Conservation (phyloP, 1,140 invertebrate genomes). For the Meloidogyne exigua region DNA sequence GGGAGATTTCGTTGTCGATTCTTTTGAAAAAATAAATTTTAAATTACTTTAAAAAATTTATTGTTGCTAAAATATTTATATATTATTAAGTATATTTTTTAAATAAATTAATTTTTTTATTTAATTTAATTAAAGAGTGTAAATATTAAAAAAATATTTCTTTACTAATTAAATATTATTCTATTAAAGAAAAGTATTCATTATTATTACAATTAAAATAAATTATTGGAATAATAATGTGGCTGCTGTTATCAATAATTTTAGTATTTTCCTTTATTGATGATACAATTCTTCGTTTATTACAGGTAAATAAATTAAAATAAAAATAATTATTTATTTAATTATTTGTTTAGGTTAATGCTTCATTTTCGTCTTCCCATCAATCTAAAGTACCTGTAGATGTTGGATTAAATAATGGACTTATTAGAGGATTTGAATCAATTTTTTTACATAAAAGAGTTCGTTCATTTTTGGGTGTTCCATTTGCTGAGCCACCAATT, state of each 20-base stretch:
- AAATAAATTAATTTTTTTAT: too few relatives aligned
- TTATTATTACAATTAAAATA: too few relatives aligned
- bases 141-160: too few relatives aligned
- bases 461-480: conserved; percentile 59
- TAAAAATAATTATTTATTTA: not conserved
- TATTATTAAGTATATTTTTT: too few relatives aligned
- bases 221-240: not conserved
- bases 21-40: too few relatives aligned
- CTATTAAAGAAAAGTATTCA: too few relatives aligned
- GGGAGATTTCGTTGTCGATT: too few relatives aligned
- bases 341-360: not conserved
- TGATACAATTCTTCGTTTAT: not conserved
- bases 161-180: too few relatives aligned
- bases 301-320: not conserved
- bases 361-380: conserved; percentile 36
- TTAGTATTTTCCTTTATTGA: not conserved
- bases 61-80: too few relatives aligned
- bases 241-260: not conserved
- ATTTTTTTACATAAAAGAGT: conserved; percentile 58
- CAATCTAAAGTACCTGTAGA: conserved; percentile 53
- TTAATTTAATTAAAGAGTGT: too few relatives aligned
- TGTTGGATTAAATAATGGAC: conserved; percentile 43
- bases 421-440: conserved; percentile 52
- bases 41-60: too few relatives aligned
- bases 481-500: conserved; percentile 58